Evolutionary conservation across 1,140 invertebrate genomes (phyloP).

Genomic region (Chionoecetes opilio): DNA sequence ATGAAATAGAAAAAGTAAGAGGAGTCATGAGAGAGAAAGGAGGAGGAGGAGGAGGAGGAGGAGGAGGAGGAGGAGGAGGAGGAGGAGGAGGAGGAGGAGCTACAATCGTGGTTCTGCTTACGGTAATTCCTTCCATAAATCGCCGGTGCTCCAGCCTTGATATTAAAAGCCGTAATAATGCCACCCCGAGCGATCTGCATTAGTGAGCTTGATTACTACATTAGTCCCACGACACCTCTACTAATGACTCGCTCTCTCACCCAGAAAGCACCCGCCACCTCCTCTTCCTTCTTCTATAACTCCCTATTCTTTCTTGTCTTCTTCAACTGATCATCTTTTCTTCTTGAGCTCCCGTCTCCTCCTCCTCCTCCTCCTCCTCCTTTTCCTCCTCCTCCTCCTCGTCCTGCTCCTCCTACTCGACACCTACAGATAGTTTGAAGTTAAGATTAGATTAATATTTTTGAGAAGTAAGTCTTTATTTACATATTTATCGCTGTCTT

Average conservation of each 20-base stretch:
- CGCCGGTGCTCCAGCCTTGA: background rate
- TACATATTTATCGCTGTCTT: too few species aligned
- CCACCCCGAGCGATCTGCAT: slow-evolving; percentile 63
- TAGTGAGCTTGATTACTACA: slow-evolving; percentile 46
- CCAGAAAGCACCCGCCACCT: background rate
- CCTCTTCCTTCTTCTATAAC: background rate
- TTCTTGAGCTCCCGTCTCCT: too few species aligned
- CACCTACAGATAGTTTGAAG: too few species aligned
- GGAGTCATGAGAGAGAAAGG: background rate
- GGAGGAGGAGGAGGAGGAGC: slow-evolving; percentile 29
- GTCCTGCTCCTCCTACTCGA: too few species aligned
- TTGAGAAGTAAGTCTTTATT: too few species aligned
- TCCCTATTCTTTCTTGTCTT: background rate
- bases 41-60: background rate
- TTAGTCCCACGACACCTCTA: slow-evolving; percentile 44
- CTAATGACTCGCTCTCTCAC: slow-evolving; percentile 57
- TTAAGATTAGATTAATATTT: too few species aligned
- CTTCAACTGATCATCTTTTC: background rate
- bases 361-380: too few species aligned
- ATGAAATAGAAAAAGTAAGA: background rate
- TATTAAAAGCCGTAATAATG: slow-evolving; percentile 61
- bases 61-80: background rate
- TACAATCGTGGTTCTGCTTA: background rate
- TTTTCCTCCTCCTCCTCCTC: too few species aligned
- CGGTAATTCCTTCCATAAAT: background rate